Percentiles rank a stretch among this genome's conserved stretches.
phyloP scores from a whole-genome alignment of 2,888 invertebrate species.

The Napeogenes inachia region DNA sequence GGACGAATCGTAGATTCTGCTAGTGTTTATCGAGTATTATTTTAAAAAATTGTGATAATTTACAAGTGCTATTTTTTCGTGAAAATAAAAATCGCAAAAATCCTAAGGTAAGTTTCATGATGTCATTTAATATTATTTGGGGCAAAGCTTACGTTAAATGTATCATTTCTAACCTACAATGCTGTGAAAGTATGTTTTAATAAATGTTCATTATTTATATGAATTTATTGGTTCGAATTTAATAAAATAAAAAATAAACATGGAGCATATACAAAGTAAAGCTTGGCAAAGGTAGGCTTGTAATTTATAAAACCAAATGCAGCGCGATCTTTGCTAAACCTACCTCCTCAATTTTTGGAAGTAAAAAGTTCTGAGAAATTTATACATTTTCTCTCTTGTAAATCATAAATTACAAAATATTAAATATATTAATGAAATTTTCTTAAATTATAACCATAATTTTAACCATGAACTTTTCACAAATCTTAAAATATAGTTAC shows the following conservation, averaged over 20 bases:
- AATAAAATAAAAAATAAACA: not conserved
- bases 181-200: conserved; percentile 8
- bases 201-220: not conserved
- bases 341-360: not conserved
- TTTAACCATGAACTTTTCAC: too few species aligned
- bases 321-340: too few species aligned
- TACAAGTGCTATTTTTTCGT: conserved; percentile 60
- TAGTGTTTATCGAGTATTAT: conserved; percentile 66
- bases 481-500: too few species aligned
- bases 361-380: not conserved
- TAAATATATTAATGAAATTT: too few species aligned
- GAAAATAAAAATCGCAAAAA: conserved; percentile 35
- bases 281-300: too few species aligned
- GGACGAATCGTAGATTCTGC: conserved; percentile 36
- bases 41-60: conserved; percentile 68
- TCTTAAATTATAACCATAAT: too few species aligned
- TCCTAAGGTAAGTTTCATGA: conserved; percentile 20
- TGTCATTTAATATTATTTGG: not conserved
- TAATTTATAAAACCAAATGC: too few species aligned
- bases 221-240: not conserved
- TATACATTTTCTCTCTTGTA: too few species aligned
- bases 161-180: conserved; percentile 25
- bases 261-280: too few species aligned
- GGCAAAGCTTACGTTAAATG: conserved; percentile 8
- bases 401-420: too few species aligned